Conservation (phyloP, 2,797 vertebrate species). For the Erpetoichthys calabaricus region DNA sequence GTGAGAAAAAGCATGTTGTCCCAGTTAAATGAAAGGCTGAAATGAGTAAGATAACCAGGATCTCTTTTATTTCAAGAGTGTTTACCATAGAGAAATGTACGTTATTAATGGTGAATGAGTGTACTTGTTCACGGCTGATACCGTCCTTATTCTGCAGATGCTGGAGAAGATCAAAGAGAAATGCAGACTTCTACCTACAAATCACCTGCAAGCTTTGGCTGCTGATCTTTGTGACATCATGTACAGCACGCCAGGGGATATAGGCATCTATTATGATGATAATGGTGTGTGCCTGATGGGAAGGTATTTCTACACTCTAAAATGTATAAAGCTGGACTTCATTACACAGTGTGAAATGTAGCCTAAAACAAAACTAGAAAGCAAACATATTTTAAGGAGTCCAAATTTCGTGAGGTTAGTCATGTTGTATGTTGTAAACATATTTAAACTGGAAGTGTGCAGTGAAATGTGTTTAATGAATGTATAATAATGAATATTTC, state of each 20-base stretch:
- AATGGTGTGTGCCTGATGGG: constrained; percentile 47
- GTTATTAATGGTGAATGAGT: no score
- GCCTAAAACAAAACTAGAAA: no score
- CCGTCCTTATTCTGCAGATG: constrained; percentile 39
- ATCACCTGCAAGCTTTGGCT: constrained; percentile 63
- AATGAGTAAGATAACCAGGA: no score
- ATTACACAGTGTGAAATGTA: neutral
- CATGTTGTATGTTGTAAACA: no score
- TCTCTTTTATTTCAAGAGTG: no score
- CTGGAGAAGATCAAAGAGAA: constrained; percentile 70
- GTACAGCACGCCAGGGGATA: constrained; percentile 61
- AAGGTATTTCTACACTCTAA: neutral
- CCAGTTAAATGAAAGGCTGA: no score
- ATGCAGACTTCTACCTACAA: constrained; percentile 51
- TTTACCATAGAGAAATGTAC: no score
- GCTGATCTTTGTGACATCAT: constrained; percentile 72
- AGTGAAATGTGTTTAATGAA: no score
- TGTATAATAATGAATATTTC: no score
- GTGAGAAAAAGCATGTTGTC: no score
- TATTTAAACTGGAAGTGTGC: no score
- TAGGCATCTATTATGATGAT: constrained; percentile 78
- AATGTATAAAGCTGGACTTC: neutral
- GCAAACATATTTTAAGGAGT: neutral
- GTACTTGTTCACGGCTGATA: no score
- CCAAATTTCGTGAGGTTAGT: neutral